A percentile compares a stretch with the other conserved stretches of the same genome.
Conservation (phyloP, 2,797 vertebrate genomes). For the Myotis planiceps region DNA sequence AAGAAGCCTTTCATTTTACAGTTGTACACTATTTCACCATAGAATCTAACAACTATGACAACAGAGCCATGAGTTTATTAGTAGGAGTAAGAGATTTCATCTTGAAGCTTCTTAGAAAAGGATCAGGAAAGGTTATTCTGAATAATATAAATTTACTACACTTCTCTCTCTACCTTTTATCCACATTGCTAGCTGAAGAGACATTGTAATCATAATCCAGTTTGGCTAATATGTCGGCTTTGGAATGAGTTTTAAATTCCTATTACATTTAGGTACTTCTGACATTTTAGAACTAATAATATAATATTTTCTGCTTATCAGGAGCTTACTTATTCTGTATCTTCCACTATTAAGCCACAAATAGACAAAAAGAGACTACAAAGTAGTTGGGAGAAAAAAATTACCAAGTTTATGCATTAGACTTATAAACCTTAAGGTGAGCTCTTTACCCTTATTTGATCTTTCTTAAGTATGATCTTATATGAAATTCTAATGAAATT, state of each 20-base stretch:
- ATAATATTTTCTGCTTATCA: background rate
- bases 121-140: background rate
- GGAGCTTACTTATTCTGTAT: slow-evolving; percentile 13
- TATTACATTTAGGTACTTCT: slow-evolving; percentile 18
- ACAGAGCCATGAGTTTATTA: background rate
- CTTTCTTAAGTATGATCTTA: background rate
- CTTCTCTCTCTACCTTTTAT: background rate
- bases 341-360: background rate
- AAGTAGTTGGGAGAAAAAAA: background rate
- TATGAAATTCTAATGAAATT: slow-evolving; percentile 25
- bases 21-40: background rate
- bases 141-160: background rate
- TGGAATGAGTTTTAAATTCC: slow-evolving; percentile 34
- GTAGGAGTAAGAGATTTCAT: background rate
- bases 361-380: slow-evolving; percentile 5
- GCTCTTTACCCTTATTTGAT: background rate
- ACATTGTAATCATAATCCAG: background rate
- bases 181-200: background rate
- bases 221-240: slow-evolving; percentile 22
- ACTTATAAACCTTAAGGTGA: background rate
- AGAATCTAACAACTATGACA: background rate
- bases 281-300: slow-evolving; percentile 24
- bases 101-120: background rate
- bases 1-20: slow-evolving; percentile 15
- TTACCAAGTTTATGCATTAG: background rate